These are phyloP conservation scores for Mamestra brassicae DNA, from an alignment of 2,888 invertebrate species.

Conservation along the genomic window DNA sequence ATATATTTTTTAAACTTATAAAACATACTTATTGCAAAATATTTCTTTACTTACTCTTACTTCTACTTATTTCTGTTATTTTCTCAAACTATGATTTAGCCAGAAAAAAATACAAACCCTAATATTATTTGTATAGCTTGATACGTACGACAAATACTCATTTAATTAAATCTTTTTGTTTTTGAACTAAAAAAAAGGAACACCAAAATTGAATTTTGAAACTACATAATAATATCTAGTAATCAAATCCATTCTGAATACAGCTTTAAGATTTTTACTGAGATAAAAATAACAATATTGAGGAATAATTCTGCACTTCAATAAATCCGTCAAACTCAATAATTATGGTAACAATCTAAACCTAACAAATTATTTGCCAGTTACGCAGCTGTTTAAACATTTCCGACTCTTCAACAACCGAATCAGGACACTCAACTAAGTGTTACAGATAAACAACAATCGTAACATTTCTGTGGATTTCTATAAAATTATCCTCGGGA, in stretches of 20 bases:
- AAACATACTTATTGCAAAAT: too few species aligned
- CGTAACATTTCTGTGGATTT: constrained; percentile 43
- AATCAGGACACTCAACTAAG: constrained; percentile 32
- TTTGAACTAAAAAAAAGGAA: too few species aligned
- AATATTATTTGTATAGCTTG: too few species aligned
- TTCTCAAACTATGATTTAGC: too few species aligned
- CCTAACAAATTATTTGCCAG: constrained; percentile 10
- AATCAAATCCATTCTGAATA: not conserved
- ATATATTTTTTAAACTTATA: too few species aligned
- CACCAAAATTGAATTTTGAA: not conserved
- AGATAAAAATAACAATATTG: not conserved
- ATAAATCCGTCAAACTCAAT: constrained; percentile 6
- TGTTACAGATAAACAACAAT: constrained; percentile 55
- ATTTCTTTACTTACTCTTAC: too few species aligned
- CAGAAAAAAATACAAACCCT: too few species aligned
- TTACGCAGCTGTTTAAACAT: constrained; percentile 25
- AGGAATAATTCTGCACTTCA: not conserved
- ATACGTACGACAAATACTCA: too few species aligned
- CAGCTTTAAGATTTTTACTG: too few species aligned
- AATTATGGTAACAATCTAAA: not conserved
- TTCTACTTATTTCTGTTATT: too few species aligned
- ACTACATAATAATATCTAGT: not conserved
- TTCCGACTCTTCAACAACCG: constrained; percentile 13
- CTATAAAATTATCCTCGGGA: constrained; percentile 48
- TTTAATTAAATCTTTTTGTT: too few species aligned